Base-by-base conservation (phyloP, 2,113 vertebrate genomes). In the Choloepus hoffmanni region DNA sequence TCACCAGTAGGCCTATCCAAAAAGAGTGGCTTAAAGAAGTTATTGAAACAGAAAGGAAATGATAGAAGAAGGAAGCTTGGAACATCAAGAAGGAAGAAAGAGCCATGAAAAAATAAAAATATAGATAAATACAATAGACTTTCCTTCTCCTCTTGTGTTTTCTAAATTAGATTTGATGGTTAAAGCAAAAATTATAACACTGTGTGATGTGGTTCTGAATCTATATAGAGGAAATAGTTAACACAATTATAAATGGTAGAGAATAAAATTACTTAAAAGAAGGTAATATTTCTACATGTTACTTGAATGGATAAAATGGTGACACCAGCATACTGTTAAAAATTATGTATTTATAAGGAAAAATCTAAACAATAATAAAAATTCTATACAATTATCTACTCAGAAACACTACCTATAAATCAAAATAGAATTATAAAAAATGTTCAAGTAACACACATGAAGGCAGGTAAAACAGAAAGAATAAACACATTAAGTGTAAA, bases 31-130 rank as follows among this genome's bases (percentile, higher is more conserved):
- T 76, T 83, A 45, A 65, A 18, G 10, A 95, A 95, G 13, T 40
- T 83, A 33, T 43, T 87, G 50, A 48, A 92, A 76, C 53, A 60
- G 77, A 92, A 76, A 95, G 77, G 58, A 92, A 68, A 87, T 74
- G 19, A 87, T 58, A 26, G 86, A 82, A 74, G 55, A 91, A 95
- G 40, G 40, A 74, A 95, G 72, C 23, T 28, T 58, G 23, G 30
- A 73, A 55, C 65, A 91, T 65, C 86, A 60, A 63, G n/a, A 72
- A 81, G 65, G 28, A 81, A 86, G 74, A 91, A 81, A 70, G 23
- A 86, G 45, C n/a, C 72, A 55, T 26, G n/a, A 19, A 26, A 73
- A 86, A 86, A 79, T 86, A 81, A 81, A 63, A 13, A 58, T 10
- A 65, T 24, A 50, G 48, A 50, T 50, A 78, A 85, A 85, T 85